A percentile compares a stretch with the other conserved stretches of the same genome.
phyloP scores from a whole-genome alignment of 2,113 vertebrate genomes.

The Sorex fumeus region DNA sequence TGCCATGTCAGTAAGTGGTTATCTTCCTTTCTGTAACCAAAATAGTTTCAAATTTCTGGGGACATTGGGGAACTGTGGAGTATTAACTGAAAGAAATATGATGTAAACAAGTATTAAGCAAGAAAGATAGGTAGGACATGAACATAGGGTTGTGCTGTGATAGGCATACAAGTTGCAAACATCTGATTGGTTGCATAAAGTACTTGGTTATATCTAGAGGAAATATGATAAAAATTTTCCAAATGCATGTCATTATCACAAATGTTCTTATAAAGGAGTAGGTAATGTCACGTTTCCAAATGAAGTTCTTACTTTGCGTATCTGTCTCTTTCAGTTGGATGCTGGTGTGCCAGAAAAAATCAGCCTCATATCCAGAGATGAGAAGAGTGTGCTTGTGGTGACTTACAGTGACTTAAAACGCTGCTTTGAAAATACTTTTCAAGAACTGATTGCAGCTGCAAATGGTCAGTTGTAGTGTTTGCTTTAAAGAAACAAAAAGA shows the following conservation, averaged over 20 bases:
- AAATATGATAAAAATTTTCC: background rate
- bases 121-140: background rate
- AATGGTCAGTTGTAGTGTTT: conserved; percentile 98
- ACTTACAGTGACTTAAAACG: conserved; percentile 99
- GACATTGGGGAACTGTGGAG: background rate
- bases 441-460: conserved; percentile 97
- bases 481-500: conserved; percentile 80
- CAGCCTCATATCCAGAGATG: conserved; percentile 98
- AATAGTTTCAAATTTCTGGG: background rate
- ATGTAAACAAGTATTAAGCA: background rate
- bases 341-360: conserved; percentile 99
- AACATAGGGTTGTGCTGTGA: background rate
- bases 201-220: background rate
- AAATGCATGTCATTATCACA: background rate
- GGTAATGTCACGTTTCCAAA: conserved; percentile 70
- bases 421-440: conserved; percentile 99
- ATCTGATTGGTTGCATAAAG: background rate
- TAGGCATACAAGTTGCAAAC: background rate
- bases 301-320: conserved; percentile 84
- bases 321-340: conserved; percentile 93
- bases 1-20: background rate
- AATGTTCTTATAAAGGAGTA: background rate
- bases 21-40: background rate
- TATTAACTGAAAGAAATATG: background rate
- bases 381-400: conserved; percentile 99